Conservation (phyloP, 2,113 vertebrate genomes). For the Chrysochloris asiatica region DNA sequence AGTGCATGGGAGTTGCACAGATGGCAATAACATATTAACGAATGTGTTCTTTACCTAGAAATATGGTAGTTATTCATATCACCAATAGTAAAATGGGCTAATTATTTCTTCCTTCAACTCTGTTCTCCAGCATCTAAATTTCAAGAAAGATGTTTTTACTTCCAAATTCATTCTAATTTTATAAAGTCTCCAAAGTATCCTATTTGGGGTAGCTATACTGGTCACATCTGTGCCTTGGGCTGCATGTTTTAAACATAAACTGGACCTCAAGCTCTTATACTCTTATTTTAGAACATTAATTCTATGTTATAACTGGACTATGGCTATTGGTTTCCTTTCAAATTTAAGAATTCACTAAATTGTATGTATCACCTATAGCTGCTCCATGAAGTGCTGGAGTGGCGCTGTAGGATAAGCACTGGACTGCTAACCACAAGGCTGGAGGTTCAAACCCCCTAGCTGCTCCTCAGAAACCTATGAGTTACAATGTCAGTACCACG, state of each 20-base stretch:
- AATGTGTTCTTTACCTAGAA: too few relatives aligned
- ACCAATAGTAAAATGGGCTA: background rate
- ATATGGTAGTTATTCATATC: background rate
- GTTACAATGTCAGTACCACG: too few relatives aligned
- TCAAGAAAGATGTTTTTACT: background rate
- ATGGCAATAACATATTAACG: too few relatives aligned
- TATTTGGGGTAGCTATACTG: background rate
- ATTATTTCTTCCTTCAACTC: background rate
- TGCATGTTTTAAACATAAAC: background rate
- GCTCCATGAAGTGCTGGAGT: too few relatives aligned
- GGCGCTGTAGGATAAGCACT: too few relatives aligned
- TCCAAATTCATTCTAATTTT: background rate
- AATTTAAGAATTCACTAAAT: conserved; percentile 19
- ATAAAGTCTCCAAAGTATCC: background rate
- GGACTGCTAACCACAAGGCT: too few relatives aligned
- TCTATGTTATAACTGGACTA: background rate
- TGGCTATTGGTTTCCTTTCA: background rate
- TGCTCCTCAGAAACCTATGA: too few relatives aligned
- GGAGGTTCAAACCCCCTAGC: too few relatives aligned
- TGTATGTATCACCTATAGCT: background rate
- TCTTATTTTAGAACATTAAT: background rate
- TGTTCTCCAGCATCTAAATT: too few relatives aligned
- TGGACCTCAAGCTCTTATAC: conserved; percentile 1
- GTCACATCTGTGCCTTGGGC: background rate
- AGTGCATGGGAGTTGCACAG: too few relatives aligned